Conservation (phyloP, 2,797 vertebrate genomes). For the Mallotus villosus region DNA sequence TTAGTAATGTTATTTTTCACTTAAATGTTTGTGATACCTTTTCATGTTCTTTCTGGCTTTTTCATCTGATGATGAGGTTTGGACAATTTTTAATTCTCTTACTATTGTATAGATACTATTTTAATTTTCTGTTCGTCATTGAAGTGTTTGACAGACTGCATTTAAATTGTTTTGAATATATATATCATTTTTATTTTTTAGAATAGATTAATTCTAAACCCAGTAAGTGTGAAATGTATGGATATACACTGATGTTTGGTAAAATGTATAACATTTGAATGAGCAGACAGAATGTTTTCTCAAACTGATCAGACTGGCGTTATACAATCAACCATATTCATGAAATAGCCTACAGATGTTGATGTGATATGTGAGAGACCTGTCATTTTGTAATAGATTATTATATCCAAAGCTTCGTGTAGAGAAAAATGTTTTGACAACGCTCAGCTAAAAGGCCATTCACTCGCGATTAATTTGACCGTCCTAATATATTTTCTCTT, state of each 20-base stretch:
- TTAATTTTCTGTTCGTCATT: not conserved
- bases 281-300: constrained; percentile 45
- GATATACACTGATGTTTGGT: constrained; percentile 38
- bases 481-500: constrained; percentile 56
- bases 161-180: constrained; percentile 1
- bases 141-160: not conserved
- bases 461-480: constrained; percentile 53
- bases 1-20: constrained; percentile 53
- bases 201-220: constrained; percentile 4
- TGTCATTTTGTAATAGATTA: constrained; percentile 46
- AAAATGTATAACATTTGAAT: constrained; percentile 36
- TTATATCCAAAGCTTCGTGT: constrained; percentile 40
- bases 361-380: constrained; percentile 39
- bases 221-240: constrained; percentile 8
- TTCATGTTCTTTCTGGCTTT: constrained; percentile 42
- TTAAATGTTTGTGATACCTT: constrained; percentile 59
- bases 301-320: constrained; percentile 50
- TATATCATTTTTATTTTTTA: not conserved
- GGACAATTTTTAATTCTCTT: constrained; percentile 13
- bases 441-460: constrained; percentile 56
- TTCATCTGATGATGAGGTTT: constrained; percentile 24
- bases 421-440: constrained; percentile 32
- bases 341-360: constrained; percentile 45
- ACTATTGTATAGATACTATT: constrained; percentile 20
- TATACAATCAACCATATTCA: constrained; percentile 58